Percentiles rank a stretch among this genome's conserved stretches.
Conservation (phyloP, 2,888 invertebrate genomes). For the Diarsia dahlii region DNA sequence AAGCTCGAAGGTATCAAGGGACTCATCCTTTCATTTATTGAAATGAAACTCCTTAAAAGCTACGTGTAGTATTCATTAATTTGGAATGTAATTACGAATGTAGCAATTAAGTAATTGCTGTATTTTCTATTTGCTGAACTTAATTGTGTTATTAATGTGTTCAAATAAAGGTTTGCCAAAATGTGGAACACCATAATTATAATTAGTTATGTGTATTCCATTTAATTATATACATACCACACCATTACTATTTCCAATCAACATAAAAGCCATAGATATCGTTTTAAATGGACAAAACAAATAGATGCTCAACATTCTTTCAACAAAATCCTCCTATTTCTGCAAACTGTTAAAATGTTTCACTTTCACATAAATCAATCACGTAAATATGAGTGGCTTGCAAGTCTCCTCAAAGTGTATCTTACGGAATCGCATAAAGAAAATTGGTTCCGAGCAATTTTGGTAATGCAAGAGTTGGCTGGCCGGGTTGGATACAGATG, state of each 20-base stretch:
- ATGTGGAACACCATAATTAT: conserved; percentile 1
- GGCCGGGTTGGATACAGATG: conserved; percentile 76
- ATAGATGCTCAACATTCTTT: neutral
- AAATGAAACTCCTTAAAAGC: conserved; percentile 67
- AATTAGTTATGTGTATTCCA: conserved; percentile 6
- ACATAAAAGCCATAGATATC: neutral
- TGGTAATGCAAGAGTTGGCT: conserved; percentile 87
- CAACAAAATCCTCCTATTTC: conserved; percentile 9
- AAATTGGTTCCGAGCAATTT: conserved; percentile 88
- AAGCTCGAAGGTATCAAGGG: conserved; percentile 71
- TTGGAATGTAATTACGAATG: conserved; percentile 45
- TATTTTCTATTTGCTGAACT: conserved; percentile 36
- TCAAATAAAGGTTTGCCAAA: conserved; percentile 29
- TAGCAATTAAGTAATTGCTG: conserved; percentile 45
- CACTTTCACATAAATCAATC: conserved; percentile 64
- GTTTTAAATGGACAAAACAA: neutral
- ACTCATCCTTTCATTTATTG: conserved; percentile 86
- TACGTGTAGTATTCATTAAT: conserved; percentile 34
- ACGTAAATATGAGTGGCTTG: conserved; percentile 77
- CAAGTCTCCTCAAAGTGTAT: conserved; percentile 76
- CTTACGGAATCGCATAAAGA: conserved; percentile 83
- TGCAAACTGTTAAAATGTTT: conserved; percentile 49
- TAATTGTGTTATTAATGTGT: conserved; percentile 44
- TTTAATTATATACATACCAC: neutral
- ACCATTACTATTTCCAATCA: neutral